Base-by-base conservation (phyloP, 2,113 vertebrate species). In the Cottus gobio region DNA sequence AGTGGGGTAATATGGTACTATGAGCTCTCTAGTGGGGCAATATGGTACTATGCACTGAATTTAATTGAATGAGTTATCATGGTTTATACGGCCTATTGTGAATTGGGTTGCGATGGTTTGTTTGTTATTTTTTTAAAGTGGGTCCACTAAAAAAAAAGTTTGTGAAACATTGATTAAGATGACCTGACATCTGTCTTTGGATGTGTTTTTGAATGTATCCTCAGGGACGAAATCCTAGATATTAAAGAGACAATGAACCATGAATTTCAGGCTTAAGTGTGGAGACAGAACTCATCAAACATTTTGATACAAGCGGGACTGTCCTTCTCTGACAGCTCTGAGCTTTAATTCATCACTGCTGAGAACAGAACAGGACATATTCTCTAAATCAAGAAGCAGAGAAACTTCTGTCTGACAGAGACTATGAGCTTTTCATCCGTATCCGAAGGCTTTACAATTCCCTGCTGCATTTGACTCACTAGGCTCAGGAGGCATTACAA, bases 401-500 rank as follows among this genome's bases (percentile, higher is more conserved):
- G 46, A 71, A 75, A 75, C 46, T 78, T 36, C 15, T 72, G 46
- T 75, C 39, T 39, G 68, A 75, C 56, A 64, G 58, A 70, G 24
- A 54, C 28, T 57, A 28, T 71, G 46, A 79, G 68, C 63, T 65
- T 83, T 79, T 68, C 62, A 78, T 80, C 82, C 48, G 15, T 34
- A 72, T 75, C 71, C 2, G 0, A 64, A 15, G 66, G 63, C 56
- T 52, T 20, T 20, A 24, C 60, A 50, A 79, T 64, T 83, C 84
- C 75, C 75, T 63, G 63, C 68, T 79, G 80, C 34, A 48, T 85
- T 85, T 78, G 71, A 71, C 61, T 57, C 39, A 67, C 68, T 2
- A 9, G 58, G 79, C 83, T 88, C 81, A 80, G 78, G 67, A 74
- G 67, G 85, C 65, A 71, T 79, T 79, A 84, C 54, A 66, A 66